These are phyloP conservation scores for Siderastrea siderea DNA, from an alignment of 92 coral and sea anemone species.

Conservation along the genomic window DNA sequence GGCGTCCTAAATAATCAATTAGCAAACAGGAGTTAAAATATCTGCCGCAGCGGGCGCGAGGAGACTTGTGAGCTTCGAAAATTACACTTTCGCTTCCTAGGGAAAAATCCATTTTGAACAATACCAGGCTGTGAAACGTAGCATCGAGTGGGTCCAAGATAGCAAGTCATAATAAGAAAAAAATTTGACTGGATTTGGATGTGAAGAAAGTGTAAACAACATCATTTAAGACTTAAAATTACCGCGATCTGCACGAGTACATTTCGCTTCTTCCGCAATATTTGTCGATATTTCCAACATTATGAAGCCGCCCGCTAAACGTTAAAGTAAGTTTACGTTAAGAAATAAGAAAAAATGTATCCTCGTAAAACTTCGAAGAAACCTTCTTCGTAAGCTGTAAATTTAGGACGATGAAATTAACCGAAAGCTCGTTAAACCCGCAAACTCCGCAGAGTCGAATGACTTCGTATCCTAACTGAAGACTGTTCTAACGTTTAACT, in stretches of 20 bases:
- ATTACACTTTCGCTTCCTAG: background rate
- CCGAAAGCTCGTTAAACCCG: constrained; percentile 15
- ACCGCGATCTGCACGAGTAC: background rate
- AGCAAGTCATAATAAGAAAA: background rate
- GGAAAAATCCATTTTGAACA: background rate
- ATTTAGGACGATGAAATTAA: background rate
- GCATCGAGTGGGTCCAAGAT: background rate
- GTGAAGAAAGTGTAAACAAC: constrained; percentile 19
- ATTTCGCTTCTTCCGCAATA: background rate
- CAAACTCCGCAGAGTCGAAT: constrained; percentile 12
- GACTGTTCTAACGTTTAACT: background rate
- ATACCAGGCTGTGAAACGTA: background rate
- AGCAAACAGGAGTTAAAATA: constrained; percentile 1
- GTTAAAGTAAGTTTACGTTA: no score
- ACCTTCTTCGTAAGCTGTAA: constrained; percentile 8
- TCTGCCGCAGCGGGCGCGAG: constrained; percentile 10
- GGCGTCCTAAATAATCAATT: constrained; percentile 14
- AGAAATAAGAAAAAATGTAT: no score
- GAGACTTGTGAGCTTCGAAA: background rate
- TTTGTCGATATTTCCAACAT: background rate
- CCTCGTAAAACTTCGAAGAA: no score
- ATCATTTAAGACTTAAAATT: background rate
- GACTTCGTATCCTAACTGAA: background rate
- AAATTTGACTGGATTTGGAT: background rate
- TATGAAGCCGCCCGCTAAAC: no score